A percentile compares a stretch with the other conserved stretches of the same genome.
Conservation (phyloP, 2,113 vertebrate species). For the Chelonoidis abingdonii region DNA sequence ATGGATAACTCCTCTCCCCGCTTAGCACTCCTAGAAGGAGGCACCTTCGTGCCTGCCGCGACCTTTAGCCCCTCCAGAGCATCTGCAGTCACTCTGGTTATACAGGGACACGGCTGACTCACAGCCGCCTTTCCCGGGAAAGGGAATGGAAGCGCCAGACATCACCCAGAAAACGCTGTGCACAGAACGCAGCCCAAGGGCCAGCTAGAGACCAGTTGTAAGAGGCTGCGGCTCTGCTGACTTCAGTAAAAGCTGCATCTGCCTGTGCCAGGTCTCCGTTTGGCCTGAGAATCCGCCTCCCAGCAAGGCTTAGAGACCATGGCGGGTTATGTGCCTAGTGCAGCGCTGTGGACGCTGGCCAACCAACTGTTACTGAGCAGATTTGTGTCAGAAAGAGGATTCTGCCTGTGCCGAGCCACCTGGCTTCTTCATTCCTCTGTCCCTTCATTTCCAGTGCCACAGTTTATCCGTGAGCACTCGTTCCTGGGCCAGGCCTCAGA, state of each 20-base stretch:
- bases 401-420: background rate
- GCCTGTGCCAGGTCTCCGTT: background rate
- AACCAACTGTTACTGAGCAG: background rate
- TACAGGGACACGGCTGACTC: background rate
- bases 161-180: background rate
- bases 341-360: background rate
- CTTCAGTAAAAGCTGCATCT: background rate
- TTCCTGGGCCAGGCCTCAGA: too few species aligned
- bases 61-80: background rate
- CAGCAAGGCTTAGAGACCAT: background rate
- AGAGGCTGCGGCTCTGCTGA: background rate
- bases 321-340: background rate
- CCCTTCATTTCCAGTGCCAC: rapidly evolving
- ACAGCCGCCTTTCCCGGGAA: background rate
- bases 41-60: background rate
- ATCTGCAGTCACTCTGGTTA: background rate
- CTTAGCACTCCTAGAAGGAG: background rate
- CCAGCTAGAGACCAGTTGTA: background rate
- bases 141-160: background rate
- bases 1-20: background rate
- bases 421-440: background rate
- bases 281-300: rapidly evolving
- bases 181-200: background rate
- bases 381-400: background rate
- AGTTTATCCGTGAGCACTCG: background rate